phyloP scores from a whole-genome alignment of 2,888 invertebrate genomes.

The Ochropleura plecta region DNA sequence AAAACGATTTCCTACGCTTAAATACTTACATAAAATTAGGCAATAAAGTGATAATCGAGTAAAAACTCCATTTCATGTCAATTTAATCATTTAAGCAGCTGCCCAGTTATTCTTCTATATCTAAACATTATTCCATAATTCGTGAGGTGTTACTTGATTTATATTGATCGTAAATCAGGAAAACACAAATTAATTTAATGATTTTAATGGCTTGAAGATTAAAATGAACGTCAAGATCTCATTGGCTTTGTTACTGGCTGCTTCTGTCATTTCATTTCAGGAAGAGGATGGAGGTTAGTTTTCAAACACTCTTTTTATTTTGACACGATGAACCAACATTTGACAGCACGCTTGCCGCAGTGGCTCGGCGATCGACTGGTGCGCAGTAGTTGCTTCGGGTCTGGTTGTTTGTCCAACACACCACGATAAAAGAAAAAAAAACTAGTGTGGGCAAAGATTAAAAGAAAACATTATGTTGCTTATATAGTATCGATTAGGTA shows the following conservation, averaged over 20 bases:
- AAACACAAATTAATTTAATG: background rate
- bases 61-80: slow-evolving; percentile 28
- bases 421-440: too few species aligned
- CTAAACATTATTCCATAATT: background rate
- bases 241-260: slow-evolving; percentile 57
- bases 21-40: slow-evolving; percentile 30
- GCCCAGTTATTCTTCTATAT: slow-evolving; percentile 1
- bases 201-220: slow-evolving; percentile 30
- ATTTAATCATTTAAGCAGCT: slow-evolving; percentile 17
- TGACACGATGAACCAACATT: background rate
- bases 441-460: too few species aligned
- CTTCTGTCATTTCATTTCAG: slow-evolving; percentile 53
- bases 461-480: too few species aligned
- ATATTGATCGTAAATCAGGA: slow-evolving; percentile 14
- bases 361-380: too few species aligned
- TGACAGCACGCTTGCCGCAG: too few species aligned
- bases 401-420: too few species aligned
- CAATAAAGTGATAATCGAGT: slow-evolving; percentile 19
- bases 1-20: slow-evolving; percentile 26
- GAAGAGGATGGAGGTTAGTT: slow-evolving; percentile 57
- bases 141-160: background rate
- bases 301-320: background rate
- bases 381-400: too few species aligned
- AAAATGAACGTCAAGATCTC: slow-evolving; percentile 62
- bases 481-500: too few species aligned